Conservation (phyloP, 2,888 invertebrate species). For the Spisula solida region DNA sequence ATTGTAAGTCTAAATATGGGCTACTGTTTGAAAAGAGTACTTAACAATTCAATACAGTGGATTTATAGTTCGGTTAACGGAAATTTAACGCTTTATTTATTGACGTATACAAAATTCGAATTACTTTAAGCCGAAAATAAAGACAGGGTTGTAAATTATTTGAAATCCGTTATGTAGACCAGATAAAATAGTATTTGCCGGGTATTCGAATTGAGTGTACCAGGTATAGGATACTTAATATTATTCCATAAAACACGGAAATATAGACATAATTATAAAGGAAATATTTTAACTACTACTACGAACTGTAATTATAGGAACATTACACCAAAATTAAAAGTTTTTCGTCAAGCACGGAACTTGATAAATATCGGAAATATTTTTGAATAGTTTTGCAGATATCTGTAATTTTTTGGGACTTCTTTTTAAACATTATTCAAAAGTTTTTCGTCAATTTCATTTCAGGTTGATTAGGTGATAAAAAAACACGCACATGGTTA, state of each 20-base stretch:
- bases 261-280: too few species aligned
- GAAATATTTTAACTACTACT: too few species aligned
- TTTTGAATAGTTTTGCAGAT: too few species aligned
- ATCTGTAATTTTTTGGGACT: not conserved
- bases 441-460: not conserved
- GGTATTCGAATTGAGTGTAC: not conserved
- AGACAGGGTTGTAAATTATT: not conserved
- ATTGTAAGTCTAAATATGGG: not conserved
- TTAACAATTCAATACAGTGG: not conserved
- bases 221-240: too few species aligned
- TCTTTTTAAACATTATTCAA: not conserved
- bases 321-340: not conserved
- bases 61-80: constrained; percentile 10
- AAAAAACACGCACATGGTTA: not conserved
- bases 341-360: not conserved
- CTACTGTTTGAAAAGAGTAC: not conserved
- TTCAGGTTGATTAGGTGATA: not conserved
- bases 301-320: not conserved
- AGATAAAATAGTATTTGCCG: not conserved
- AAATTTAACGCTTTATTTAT: not conserved
- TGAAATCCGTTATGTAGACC: not conserved
- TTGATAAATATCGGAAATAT: not conserved
- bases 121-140: not conserved
- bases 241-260: too few species aligned
- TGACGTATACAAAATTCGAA: not conserved